Base-by-base conservation (phyloP, 2,797 vertebrate species). In the Poliocrania exsul region DNA sequence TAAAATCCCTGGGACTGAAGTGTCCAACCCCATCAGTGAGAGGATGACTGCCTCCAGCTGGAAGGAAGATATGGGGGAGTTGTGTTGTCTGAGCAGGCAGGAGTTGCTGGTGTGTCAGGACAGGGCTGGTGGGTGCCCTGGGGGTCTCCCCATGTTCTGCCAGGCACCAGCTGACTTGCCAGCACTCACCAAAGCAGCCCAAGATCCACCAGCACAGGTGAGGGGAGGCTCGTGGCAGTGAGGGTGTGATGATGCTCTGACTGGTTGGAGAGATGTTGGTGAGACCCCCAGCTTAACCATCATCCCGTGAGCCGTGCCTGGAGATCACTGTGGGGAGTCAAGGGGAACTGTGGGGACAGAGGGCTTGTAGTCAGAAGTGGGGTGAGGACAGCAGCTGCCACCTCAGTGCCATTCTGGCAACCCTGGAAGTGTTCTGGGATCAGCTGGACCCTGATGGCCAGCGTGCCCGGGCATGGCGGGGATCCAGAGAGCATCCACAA, bases 191-290 rank as follows among this genome's bases (percentile, higher is more conserved):
- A 2, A 33, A 72, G 35, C 4, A 2, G 24, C 56, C 47, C 46
- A 19, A 54, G 31, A 33, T 20, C 56, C 0, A 0, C 35, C 1
- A 4, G 38, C 74, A 29, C 6, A 2, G 57, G 15, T 0, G 1
- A 42, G 35, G 38, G 38, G 47, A 58, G 35, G 29, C 53, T 54
- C 0, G 0, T 74, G 66, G 42, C 50, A 31, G 7, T 29, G 60
- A 46, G 69, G 37, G 24, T 49, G 54, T 40, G 75, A 10, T 31
- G 58, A n/a, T 80, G 35, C 28, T 33, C 46, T 69, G 62, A 13
- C 17, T 82, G 71, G 10, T 14, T 51, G 5, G 13, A 29, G 38
- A 16, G 7, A 23, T 60, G n/a, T 71, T 72, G 72, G 23, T 31
- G 73, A 83, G 31, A 4, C 24, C 14, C 11, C 3, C 0, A 0